A percentile compares a stretch with the other conserved stretches of the same genome.
Conservation (phyloP, 2,888 invertebrate species). For the Stratiomys singularior region DNA sequence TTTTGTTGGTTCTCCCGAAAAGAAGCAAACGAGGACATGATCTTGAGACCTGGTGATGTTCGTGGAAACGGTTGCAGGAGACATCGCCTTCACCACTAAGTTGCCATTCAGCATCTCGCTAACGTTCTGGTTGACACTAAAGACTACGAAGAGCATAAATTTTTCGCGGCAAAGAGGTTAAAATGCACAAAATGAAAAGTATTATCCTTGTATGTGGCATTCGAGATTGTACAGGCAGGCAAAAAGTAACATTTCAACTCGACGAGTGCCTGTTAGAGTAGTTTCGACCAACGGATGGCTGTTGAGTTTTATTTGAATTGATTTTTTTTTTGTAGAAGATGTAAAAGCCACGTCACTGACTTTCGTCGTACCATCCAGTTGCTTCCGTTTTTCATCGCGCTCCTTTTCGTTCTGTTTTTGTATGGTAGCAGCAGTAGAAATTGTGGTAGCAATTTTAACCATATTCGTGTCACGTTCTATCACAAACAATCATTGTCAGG, state of each 20-base stretch:
- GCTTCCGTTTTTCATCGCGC: background rate
- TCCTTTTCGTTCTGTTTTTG: background rate
- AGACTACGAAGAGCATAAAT: background rate
- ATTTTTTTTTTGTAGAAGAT: background rate
- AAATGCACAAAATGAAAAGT: background rate
- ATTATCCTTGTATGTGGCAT: too few species aligned
- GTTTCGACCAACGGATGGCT: background rate
- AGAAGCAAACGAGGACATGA: too few species aligned
- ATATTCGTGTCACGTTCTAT: conserved; percentile 43
- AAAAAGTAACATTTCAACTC: background rate
- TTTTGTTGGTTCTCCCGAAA: background rate
- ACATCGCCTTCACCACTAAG: too few species aligned
- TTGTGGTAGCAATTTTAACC: background rate
- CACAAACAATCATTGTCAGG: conserved; percentile 30
- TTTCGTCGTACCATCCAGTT: too few species aligned
- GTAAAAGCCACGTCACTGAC: too few species aligned
- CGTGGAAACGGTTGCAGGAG: background rate
- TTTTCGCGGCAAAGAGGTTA: background rate
- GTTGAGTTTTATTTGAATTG: background rate
- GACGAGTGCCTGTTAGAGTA: background rate
- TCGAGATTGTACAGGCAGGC: too few species aligned
- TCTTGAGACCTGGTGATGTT: too few species aligned
- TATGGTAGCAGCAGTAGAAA: background rate
- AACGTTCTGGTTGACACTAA: conserved; percentile 7
- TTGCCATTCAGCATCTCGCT: background rate